Conservation (phyloP, 2,888 invertebrate species). For the Esperia sulphurella region DNA sequence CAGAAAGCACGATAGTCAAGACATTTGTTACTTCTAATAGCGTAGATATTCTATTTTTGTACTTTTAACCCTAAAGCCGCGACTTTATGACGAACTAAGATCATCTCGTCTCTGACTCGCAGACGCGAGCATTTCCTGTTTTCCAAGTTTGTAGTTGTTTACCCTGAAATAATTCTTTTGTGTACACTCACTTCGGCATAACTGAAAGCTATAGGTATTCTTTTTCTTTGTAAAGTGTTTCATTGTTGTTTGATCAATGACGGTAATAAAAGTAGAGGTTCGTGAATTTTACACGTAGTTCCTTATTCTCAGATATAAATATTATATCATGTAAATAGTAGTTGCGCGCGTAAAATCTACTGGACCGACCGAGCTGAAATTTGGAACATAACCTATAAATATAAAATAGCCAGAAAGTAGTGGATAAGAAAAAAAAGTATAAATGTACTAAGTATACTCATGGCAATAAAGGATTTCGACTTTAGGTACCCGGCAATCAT, state of each 20-base stretch:
- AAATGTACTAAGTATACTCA: no score
- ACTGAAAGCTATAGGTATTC: constrained; percentile 4
- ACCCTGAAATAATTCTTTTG: constrained; percentile 26
- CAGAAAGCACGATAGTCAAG: no score
- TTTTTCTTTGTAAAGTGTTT: constrained; percentile 5
- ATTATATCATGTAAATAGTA: no score
- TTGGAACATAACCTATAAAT: no score
- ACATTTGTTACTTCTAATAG: not conserved
- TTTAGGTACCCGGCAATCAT: no score
- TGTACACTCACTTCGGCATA: constrained; percentile 10
- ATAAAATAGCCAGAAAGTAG: no score
- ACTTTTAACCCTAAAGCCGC: not conserved
- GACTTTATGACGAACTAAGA: constrained; percentile 12
- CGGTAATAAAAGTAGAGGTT: not conserved
- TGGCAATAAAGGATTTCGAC: no score
- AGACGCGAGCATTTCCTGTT: constrained; percentile 29
- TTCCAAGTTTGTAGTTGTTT: constrained; percentile 21
- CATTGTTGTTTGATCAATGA: constrained; percentile 8
- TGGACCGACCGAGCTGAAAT: no score
- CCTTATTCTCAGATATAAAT: no score
- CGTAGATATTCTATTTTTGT: not conserved
- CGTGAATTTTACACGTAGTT: not conserved
- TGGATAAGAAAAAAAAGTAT: no score
- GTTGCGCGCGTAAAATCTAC: no score
- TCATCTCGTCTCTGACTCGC: constrained; percentile 17